These are phyloP conservation scores for Mus spicilegus DNA, from an alignment of 2,113 vertebrate genomes.

Conservation along the genomic window DNA sequence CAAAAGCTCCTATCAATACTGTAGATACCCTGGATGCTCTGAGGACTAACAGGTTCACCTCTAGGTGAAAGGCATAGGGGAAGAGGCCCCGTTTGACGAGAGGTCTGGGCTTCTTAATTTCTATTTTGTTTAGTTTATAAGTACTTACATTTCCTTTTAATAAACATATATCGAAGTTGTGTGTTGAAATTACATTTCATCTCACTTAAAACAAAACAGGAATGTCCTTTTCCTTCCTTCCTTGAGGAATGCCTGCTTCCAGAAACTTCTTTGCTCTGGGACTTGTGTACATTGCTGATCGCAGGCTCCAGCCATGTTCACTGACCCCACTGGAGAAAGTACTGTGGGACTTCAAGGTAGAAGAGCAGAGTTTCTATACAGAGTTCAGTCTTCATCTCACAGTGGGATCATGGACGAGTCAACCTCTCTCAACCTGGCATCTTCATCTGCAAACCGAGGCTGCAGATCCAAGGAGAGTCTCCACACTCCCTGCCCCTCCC, in stretches of 20 bases:
- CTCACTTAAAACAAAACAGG: background rate
- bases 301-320: background rate
- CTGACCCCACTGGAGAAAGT: background rate
- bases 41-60: background rate
- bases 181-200: background rate
- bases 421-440: background rate
- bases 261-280: background rate
- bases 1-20: no score
- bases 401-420: accelerated
- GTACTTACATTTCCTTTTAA: background rate
- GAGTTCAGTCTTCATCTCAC: background rate
- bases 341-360: background rate
- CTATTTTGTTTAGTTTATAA: background rate
- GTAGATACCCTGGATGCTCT: background rate
- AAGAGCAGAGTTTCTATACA: conserved; percentile 5
- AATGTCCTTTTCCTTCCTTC: background rate
- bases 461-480: background rate
- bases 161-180: background rate
- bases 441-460: background rate
- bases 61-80: background rate
- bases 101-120: background rate
- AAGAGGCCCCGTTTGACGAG: background rate
- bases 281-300: background rate
- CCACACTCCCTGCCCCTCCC: background rate
- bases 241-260: background rate